Evolutionary conservation across 2,797 vertebrate species (phyloP), one percentile per base, ranked within the genome.

Genomic region (Muscicapa striata): DNA sequence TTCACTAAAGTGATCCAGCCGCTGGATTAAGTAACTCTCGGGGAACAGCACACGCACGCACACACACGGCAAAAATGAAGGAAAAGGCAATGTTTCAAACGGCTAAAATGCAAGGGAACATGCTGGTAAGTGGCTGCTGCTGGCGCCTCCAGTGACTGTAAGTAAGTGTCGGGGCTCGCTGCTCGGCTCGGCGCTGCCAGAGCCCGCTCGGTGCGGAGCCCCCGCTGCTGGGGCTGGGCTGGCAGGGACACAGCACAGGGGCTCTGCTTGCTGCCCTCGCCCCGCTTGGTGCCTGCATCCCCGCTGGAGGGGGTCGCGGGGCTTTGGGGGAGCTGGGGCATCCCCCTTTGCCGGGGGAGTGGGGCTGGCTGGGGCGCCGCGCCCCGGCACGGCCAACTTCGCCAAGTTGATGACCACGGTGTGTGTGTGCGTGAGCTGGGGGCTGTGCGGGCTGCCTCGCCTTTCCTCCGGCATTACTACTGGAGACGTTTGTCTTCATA

Each of bases 21-120:
- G 78, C 97, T 97, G 98, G 98, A 97, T 97, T 98, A 97, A 98
- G 97, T 97, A 97, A 92, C 96, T 96, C 95, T 81, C 26, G 87
- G 89, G 66, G 97, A 92, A 5, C 83, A 69, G 75, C 93, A 64
- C 96, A 34, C 87, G 90, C 93, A 58, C 93, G 81, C 95, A 67
- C 73, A 85, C 82, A 87, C 69, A 52, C 48, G 29, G 97, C 80
- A 89, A 96, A 92, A 51, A 99, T 99, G 99, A 99, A 98, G 98
- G 99, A 99, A 89, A 99, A 98, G 97, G 98, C 97, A 72, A 98
- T 99, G 96, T 99, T 99, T 38, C 99, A 99, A 97, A 99, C 99
- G 5, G 99, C 98, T 6, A 99, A 99, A 93, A 99, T 99, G 99
- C 99, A 99, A 96, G 99, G 99, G 19, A 99, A 99, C 96, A 90